Evolutionary conservation across 2,797 vertebrate genomes (phyloP).

Genomic region (Phrynocephalus guinanensis): DNA sequence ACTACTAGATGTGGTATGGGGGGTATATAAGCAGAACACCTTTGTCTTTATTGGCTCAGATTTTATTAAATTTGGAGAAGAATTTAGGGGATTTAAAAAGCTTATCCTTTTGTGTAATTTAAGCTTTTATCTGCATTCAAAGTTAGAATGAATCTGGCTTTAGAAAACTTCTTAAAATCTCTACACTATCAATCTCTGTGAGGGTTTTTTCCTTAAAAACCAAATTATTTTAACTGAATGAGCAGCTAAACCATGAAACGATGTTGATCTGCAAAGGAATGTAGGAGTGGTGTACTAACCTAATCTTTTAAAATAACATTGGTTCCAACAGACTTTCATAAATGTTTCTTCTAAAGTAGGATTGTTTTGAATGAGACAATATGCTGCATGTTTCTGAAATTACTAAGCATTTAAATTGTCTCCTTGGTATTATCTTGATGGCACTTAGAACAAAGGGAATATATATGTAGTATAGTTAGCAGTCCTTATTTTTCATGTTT

Average conservation of each 20-base stretch:
- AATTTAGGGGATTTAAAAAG: background rate
- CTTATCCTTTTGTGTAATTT: background rate
- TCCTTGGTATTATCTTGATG: background rate
- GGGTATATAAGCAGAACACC: too few species aligned
- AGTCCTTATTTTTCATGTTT: constrained; percentile 3
- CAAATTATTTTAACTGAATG: background rate
- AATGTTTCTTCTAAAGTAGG: background rate
- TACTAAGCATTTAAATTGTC: constrained; percentile 17
- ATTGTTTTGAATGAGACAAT: constrained; percentile 3
- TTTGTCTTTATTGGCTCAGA: background rate
- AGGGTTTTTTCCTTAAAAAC: background rate
- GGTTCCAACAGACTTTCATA: background rate
- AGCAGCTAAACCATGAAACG: background rate
- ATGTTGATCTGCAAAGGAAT: background rate
- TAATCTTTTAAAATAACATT: background rate
- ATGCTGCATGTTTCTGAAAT: background rate
- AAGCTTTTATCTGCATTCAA: background rate
- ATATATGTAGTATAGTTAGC: background rate
- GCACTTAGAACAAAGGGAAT: constrained; percentile 6
- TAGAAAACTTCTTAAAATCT: background rate
- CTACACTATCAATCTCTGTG: background rate
- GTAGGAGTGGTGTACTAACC: background rate
- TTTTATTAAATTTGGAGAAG: background rate
- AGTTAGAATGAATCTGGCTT: background rate
- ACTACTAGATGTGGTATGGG: too few species aligned